Conservation (phyloP, 2,113 vertebrate genomes). For the Apteryx owenii region DNA sequence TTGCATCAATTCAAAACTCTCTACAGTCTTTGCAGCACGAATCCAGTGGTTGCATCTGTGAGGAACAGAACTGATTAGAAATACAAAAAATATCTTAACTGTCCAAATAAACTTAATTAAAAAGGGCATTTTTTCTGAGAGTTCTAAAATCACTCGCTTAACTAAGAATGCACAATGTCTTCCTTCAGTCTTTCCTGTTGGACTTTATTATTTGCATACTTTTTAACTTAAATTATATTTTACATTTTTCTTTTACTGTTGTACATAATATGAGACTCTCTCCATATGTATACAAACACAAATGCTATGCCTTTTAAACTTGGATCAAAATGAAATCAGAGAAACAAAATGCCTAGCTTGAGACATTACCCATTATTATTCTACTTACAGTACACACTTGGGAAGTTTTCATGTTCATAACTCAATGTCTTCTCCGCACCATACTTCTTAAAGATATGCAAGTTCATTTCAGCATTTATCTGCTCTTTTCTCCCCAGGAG, state of each 20-base stretch:
- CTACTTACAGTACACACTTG: constrained; percentile 1
- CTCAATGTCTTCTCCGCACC: constrained; percentile 48
- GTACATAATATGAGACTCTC: neutral
- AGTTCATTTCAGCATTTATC: constrained; percentile 84
- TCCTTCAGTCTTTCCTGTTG: neutral
- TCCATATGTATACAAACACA: neutral
- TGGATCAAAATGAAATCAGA: neutral
- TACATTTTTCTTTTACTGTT: neutral
- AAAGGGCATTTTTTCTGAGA: neutral
- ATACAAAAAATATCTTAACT: neutral
- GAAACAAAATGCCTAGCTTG: neutral
- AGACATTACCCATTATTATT: constrained; percentile 24
- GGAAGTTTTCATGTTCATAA: constrained; percentile 71
- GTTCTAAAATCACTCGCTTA: neutral
- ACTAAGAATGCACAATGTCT: neutral
- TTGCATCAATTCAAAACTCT: neutral
- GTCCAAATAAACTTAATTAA: neutral
- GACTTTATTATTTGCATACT: neutral
- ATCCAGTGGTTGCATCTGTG: neutral
- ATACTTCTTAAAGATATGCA: constrained; percentile 62
- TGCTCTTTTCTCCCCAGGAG: constrained; percentile 80
- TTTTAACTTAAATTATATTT: neutral
- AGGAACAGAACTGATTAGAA: neutral
- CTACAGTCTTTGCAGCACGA: neutral
- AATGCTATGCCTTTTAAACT: neutral